Evolutionary conservation across 2,797 vertebrate species (phyloP).

Genomic region (Pseudocheirus occidentalis): DNA sequence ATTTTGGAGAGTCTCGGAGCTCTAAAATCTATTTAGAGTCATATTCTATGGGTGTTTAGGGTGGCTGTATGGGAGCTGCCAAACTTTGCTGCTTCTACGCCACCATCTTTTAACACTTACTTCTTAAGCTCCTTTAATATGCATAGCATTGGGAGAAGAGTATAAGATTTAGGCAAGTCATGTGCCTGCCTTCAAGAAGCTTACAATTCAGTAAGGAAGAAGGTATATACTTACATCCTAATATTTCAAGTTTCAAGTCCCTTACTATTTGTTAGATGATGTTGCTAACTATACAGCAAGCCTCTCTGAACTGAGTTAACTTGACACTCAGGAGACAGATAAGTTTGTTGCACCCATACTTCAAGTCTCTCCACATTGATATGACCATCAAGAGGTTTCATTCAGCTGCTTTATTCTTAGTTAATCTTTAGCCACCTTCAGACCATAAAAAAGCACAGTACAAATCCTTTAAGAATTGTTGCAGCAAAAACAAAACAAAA

Average conservation of each 20-base stretch:
- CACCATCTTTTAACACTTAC: too few relatives aligned
- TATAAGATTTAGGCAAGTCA: not conserved
- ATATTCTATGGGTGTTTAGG: too few relatives aligned
- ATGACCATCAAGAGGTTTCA: not conserved
- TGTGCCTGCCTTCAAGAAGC: not conserved
- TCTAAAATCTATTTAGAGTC: too few relatives aligned
- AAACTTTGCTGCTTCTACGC: too few relatives aligned
- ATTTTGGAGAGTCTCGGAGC: too few relatives aligned
- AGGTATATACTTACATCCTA: not conserved
- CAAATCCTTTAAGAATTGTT: not conserved
- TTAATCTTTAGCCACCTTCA: not conserved
- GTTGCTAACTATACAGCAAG: not conserved
- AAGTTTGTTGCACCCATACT: too few relatives aligned
- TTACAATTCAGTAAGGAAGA: not conserved
- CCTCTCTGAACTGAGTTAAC: not conserved
- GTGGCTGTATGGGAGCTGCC: too few relatives aligned
- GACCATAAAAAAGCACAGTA: not conserved
- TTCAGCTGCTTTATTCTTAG: not conserved
- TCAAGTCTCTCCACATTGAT: not conserved
- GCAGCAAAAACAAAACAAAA: not conserved
- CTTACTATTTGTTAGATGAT: not conserved
- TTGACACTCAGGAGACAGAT: not conserved
- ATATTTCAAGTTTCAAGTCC: not conserved
- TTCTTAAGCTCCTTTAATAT: not conserved
- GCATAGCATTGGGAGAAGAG: not conserved